Conservation (phyloP, 2,888 invertebrate species). For the Noctua pronuba region DNA sequence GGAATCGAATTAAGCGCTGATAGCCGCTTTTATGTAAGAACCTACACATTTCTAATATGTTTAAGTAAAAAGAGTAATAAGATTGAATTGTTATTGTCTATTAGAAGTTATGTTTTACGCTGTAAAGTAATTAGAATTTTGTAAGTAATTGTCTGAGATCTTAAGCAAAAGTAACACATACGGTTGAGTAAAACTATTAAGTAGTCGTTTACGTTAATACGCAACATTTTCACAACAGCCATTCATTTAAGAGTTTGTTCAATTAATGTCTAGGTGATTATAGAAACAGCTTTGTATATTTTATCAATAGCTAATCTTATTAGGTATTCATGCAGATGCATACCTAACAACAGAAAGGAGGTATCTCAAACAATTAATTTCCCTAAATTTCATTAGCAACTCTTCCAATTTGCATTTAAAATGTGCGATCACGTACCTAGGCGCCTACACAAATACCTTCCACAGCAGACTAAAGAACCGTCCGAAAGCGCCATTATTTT, state of each 20-base stretch:
- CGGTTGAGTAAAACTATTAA: slow-evolving; percentile 12
- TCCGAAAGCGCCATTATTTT: slow-evolving; percentile 88
- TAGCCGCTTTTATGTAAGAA: slow-evolving; percentile 46
- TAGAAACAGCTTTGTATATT: slow-evolving; percentile 9
- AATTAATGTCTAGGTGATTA: not conserved
- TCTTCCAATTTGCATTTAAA: slow-evolving; percentile 87
- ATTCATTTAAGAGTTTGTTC: slow-evolving; percentile 5
- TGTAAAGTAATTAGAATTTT: slow-evolving; percentile 30
- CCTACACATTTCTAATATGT: slow-evolving; percentile 42
- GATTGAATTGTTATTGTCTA: slow-evolving; percentile 34
- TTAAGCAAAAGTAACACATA: slow-evolving; percentile 11
- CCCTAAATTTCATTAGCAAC: slow-evolving; percentile 85
- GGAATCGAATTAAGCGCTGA: slow-evolving; percentile 47
- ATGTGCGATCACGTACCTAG: slow-evolving; percentile 87
- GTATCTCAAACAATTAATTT: slow-evolving; percentile 74
- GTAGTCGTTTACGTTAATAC: not conserved
- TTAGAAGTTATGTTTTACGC: slow-evolving; percentile 16
- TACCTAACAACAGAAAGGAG: slow-evolving; percentile 65
- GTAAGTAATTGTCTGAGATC: slow-evolving; percentile 11
- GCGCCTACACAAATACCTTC: slow-evolving; percentile 81
- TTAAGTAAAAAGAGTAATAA: slow-evolving; percentile 50
- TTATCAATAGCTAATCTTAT: slow-evolving; percentile 49
- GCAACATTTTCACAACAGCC: slow-evolving; percentile 3
- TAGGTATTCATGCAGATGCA: slow-evolving; percentile 44
- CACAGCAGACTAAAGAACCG: slow-evolving; percentile 84